These are phyloP conservation scores for Fregetta grallaria DNA, from an alignment of 2,113 vertebrate species.

Conservation along the genomic window DNA sequence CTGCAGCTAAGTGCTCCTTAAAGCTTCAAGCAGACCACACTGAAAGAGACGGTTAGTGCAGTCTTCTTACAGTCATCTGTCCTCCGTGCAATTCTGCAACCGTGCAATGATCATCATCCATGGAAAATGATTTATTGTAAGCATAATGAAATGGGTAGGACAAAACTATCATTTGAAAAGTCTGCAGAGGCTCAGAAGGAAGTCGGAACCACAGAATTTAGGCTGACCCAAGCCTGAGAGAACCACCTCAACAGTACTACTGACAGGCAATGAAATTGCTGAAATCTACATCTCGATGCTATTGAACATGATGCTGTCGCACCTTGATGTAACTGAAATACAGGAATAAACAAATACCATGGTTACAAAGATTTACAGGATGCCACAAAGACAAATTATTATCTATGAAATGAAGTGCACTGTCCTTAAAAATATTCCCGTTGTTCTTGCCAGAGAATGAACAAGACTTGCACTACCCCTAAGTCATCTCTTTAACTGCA, in stretches of 20 bases:
- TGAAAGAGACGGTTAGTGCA: background rate
- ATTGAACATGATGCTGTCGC: background rate
- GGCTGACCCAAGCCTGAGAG: background rate
- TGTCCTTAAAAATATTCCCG: background rate
- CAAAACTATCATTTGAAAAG: background rate
- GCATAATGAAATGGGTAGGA: background rate
- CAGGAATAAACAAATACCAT: background rate
- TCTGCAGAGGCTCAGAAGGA: background rate
- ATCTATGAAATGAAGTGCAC: background rate
- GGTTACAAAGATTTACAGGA: background rate
- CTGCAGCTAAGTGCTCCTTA: background rate
- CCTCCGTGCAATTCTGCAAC: background rate
- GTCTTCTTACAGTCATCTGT: background rate
- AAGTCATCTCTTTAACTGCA: background rate
- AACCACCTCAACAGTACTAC: background rate
- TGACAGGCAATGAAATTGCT: background rate
- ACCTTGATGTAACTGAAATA: background rate
- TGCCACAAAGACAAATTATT: background rate
- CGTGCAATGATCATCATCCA: background rate
- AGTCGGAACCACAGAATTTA: background rate
- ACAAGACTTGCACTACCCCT: background rate
- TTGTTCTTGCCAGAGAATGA: background rate
- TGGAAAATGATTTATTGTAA: background rate
- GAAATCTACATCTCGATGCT: rapidly evolving
- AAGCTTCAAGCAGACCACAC: background rate